Evolutionary conservation across 1,140 invertebrate genomes (phyloP).

Genomic region (Lithobius niger): DNA sequence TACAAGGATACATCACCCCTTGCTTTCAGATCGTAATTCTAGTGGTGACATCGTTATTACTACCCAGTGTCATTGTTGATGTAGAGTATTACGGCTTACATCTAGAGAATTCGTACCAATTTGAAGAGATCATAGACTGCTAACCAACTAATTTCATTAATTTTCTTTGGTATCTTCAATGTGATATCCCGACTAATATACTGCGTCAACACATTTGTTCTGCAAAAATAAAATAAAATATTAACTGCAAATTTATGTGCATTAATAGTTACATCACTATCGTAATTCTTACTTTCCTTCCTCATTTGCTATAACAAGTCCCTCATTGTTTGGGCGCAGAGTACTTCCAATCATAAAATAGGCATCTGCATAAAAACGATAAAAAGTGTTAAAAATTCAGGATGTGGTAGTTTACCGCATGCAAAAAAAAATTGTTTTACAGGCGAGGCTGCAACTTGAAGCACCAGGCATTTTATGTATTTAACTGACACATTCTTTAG

Average conservation of each 20-base stretch:
- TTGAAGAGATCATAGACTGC: conserved; percentile 72
- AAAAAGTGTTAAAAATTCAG: too few species aligned
- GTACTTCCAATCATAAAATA: conserved; percentile 87
- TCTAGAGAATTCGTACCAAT: too few species aligned
- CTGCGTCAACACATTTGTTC: conserved; percentile 66
- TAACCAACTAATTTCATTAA: conserved; percentile 80
- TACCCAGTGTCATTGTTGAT: too few species aligned
- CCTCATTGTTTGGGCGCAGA: conserved; percentile 70
- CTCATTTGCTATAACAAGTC: conserved; percentile 80
- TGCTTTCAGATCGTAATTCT: too few species aligned
- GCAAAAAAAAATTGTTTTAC: too few species aligned
- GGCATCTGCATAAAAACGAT: conserved; percentile 35
- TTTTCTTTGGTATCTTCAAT: conserved; percentile 66
- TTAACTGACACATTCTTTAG: too few species aligned
- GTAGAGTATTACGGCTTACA: too few species aligned
- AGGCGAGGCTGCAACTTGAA: too few species aligned
- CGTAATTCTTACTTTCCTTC: conserved; percentile 50
- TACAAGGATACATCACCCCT: too few species aligned
- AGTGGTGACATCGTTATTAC: too few species aligned
- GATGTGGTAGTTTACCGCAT: too few species aligned
- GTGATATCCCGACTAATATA: conserved; percentile 79
- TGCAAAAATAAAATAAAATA: conserved; percentile 32
- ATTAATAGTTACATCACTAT: not conserved
- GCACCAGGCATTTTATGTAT: too few species aligned
- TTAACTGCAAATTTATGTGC: not conserved